Percentiles rank a stretch among this genome's conserved stretches.
These are phyloP conservation scores for Sciaenops ocellatus DNA, from an alignment of 2,797 vertebrate species.

Conservation along the genomic window DNA sequence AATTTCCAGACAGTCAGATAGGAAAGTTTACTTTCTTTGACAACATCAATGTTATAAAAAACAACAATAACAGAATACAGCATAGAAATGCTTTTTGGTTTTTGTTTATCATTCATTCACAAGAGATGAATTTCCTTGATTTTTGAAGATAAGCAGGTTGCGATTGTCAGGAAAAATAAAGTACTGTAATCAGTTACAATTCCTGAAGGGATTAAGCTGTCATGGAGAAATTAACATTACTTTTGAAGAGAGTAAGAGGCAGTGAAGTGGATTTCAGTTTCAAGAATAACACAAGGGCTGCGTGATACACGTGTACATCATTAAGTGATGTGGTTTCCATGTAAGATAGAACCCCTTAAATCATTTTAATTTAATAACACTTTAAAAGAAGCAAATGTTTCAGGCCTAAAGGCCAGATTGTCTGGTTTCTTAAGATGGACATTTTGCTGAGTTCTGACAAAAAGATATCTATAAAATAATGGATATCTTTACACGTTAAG, in stretches of 20 bases:
- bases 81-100: not conserved
- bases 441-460: conserved; percentile 8
- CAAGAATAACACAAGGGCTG: not conserved
- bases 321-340: not conserved
- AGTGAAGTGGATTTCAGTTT: not conserved
- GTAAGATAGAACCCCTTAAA: not conserved
- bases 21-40: conserved; percentile 12
- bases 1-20: not conserved
- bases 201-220: not conserved
- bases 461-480: conserved; percentile 21
- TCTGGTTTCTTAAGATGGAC: not conserved
- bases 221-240: not conserved
- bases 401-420: not conserved
- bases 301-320: not conserved
- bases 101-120: not conserved
- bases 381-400: not conserved
- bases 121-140: not conserved
- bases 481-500: conserved; percentile 1
- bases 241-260: not conserved
- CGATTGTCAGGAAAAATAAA: not conserved
- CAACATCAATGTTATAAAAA: not conserved
- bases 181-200: not conserved
- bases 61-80: not conserved
- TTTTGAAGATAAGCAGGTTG: not conserved
- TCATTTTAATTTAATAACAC: too few relatives aligned